Conservation (phyloP, 2,888 invertebrate species). For the Spisula solida region DNA sequence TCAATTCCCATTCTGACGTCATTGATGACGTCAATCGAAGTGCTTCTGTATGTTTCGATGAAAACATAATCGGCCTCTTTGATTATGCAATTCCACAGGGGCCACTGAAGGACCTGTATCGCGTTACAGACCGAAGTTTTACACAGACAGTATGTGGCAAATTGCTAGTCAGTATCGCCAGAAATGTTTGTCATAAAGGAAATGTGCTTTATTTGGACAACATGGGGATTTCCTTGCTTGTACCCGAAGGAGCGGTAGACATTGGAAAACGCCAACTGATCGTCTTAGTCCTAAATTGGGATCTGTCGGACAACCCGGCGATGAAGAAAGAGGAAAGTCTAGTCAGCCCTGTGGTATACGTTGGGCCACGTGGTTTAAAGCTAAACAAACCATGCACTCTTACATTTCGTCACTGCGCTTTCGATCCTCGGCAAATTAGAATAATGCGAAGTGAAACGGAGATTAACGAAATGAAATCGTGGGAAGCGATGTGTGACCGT, state of each 20-base stretch:
- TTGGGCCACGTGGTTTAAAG: conserved; percentile 76
- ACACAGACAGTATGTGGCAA: conserved; percentile 69
- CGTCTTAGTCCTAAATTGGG: conserved; percentile 77
- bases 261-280: conserved; percentile 65
- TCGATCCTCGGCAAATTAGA: conserved; percentile 72
- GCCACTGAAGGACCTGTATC: conserved; percentile 37
- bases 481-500: conserved; percentile 63
- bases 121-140: conserved; percentile 64
- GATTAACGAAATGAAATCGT: conserved; percentile 63
- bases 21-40: conserved; percentile 6
- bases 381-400: conserved; percentile 73
- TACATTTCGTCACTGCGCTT: conserved; percentile 76
- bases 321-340: conserved; percentile 73
- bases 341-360: conserved; percentile 78
- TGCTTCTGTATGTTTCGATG: neutral
- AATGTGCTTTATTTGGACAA: conserved; percentile 74
- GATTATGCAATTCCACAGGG: neutral
- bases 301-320: conserved; percentile 74
- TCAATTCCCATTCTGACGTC: neutral
- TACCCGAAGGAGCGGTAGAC: conserved; percentile 74
- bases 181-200: conserved; percentile 69
- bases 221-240: conserved; percentile 76
- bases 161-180: conserved; percentile 71
- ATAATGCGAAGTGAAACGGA: conserved; percentile 76
- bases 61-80: neutral